Base-by-base conservation (phyloP, 1,140 invertebrate species). In the Acromyrmex heyeri region DNA sequence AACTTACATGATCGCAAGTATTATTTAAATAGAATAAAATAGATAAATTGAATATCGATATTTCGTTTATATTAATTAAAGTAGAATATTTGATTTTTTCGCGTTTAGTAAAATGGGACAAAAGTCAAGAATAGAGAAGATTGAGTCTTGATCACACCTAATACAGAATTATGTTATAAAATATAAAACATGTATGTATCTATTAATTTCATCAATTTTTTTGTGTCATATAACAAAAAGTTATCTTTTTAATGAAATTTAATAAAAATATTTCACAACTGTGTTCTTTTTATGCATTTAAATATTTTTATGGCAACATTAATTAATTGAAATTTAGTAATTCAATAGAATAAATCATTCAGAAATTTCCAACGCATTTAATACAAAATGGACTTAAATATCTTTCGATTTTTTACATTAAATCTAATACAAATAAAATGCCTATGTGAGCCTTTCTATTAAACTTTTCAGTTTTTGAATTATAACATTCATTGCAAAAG, bases 21-120 rank as follows among this genome's bases (percentile, higher is more conserved):
- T 82, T 64, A 21, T 27, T 70, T 73, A 53, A 83, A 38, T 75
- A 83, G 79, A 83, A 75, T 83, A 75, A 73, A 83, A 27, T 62
- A 73, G 69, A 69, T 83, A 38, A 14, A 72, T 30, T 75, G n/a
- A 59, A 24, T 21, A 14, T 34, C 79, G 57, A 83, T 62, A 55
- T 62, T 73, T 83, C 55, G 53, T 55, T 24, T 44, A 48, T 38
- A 21, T 61, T 24, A 61, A 69, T 55, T 50, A 83, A 83, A 83
- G 38, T 75, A 75, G 57, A 75, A 83, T 83, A 83, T 61, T 75
- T 83, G 55, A 83, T 38, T 75, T 82, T 38, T 82, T 83, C 14
- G 55, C 44, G n/a, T 24, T 30, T 73, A 75, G n/a, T 53, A 48
- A 83, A 83, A 69, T 82, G 18, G 34, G 3, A 75, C 69, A 34